Percentiles rank a stretch among this genome's conserved stretches.
These are phyloP conservation scores for Trichogramma pretiosum DNA, from an alignment of 1,140 invertebrate genomes.

Conservation along the genomic window DNA sequence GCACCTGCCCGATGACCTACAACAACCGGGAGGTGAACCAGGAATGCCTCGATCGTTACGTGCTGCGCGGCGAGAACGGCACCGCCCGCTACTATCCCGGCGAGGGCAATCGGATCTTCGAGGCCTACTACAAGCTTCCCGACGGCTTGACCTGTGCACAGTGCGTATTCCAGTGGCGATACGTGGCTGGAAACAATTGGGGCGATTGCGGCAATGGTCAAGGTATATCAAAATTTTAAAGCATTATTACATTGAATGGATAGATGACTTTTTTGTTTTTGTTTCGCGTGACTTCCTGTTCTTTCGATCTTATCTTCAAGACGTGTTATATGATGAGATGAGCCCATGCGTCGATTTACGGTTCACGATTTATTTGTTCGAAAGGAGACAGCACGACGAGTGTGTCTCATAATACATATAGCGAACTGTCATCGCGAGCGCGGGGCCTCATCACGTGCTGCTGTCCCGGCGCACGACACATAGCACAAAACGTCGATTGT, in stretches of 20 bases:
- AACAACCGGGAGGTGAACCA: slow-evolving; percentile 53
- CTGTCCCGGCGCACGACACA: no score
- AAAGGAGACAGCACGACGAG: no score
- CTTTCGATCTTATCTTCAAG: not conserved
- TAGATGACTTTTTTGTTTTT: no score
- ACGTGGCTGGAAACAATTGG: slow-evolving; percentile 74
- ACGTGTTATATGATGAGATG: no score
- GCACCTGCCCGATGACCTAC: slow-evolving; percentile 61
- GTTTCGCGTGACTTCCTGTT: not conserved
- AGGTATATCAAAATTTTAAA: no score
- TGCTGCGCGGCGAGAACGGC: slow-evolving; percentile 52
- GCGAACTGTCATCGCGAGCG: no score
- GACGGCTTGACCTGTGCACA: slow-evolving; percentile 61
- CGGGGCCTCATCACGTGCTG: no score
- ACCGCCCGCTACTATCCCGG: slow-evolving; percentile 60
- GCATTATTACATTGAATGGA: no score
- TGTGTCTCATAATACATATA: no score
- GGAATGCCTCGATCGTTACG: slow-evolving; percentile 65
- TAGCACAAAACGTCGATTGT: no score
- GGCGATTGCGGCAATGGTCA: slow-evolving; percentile 61
- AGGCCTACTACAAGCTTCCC: slow-evolving; percentile 63
- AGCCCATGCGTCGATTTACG: no score
- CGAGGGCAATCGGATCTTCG: slow-evolving; percentile 68
- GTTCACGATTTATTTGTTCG: no score
- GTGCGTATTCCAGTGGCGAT: slow-evolving; percentile 75